Evolutionary conservation across 2,797 vertebrate genomes (phyloP).

Genomic region (Catamblyrhynchus diadema): DNA sequence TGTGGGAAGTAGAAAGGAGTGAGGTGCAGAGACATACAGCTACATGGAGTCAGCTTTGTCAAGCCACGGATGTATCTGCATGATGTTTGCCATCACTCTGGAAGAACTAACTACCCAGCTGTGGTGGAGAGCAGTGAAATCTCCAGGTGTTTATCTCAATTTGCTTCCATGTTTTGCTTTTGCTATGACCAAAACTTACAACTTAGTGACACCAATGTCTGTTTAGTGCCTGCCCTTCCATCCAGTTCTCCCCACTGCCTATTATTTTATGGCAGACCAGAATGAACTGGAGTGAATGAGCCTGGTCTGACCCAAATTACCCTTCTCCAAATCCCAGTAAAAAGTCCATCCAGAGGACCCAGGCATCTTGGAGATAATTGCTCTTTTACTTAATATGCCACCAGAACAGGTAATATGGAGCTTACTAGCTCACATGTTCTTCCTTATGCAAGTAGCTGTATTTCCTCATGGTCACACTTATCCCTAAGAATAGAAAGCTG

Average conservation of each 20-base stretch:
- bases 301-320: not conserved
- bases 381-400: not conserved
- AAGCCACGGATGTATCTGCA: conserved; percentile 28
- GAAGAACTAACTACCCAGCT: conserved; percentile 36
- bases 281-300: not conserved
- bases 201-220: not conserved
- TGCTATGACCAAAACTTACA: not conserved
- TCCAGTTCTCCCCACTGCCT: not conserved
- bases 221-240: not conserved
- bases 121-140: conserved; percentile 24
- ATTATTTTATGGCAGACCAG: not conserved
- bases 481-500: not conserved
- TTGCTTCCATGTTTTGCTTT: conserved; percentile 7
- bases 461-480: not conserved
- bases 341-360: not conserved
- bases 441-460: not conserved
- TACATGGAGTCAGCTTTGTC: conserved; percentile 30
- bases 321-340: not conserved
- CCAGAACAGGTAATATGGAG: not conserved
- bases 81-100: conserved; percentile 33
- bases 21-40: conserved; percentile 41
- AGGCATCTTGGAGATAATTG: not conserved
- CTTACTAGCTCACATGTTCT: not conserved
- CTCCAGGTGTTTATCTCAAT: conserved; percentile 36
- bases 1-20: conserved; percentile 41